Conservation (phyloP, 2,113 vertebrate genomes). For the Leptodactylus fuscus region DNA sequence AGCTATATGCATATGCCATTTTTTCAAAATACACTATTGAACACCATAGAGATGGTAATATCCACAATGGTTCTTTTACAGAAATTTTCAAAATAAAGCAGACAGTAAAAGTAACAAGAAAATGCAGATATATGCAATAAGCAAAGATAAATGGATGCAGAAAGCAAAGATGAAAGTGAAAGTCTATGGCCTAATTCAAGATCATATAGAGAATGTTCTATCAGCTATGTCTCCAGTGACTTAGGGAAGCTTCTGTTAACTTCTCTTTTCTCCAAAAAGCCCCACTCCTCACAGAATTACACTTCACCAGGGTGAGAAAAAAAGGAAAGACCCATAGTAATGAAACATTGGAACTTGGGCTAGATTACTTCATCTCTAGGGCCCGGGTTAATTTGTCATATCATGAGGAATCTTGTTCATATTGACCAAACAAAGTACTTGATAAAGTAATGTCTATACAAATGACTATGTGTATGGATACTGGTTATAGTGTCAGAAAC, state of each 20-base stretch:
- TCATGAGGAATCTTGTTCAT: too few species aligned
- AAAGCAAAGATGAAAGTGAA: constrained; percentile 21
- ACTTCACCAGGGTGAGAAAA: neutral
- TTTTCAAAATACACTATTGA: neutral
- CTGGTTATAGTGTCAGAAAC: too few species aligned
- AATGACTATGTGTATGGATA: too few species aligned
- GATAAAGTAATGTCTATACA: too few species aligned
- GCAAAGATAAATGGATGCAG: constrained; percentile 23
- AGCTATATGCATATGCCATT: too few species aligned
- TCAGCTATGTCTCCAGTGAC: neutral
- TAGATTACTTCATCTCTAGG: neutral
- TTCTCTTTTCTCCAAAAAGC: neutral
- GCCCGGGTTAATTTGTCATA: too few species aligned
- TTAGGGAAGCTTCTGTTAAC: neutral
- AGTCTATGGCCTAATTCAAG: neutral
- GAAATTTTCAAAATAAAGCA: neutral
- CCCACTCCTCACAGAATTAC: neutral
- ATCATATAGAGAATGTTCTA: neutral
- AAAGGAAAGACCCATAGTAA: neutral
- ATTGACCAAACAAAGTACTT: too few species aligned
- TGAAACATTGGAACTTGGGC: neutral
- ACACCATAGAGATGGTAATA: neutral
- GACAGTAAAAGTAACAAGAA: neutral
- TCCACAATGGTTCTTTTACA: neutral
- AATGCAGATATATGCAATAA: constrained; percentile 13